Conservation (phyloP, 1,140 invertebrate genomes). For the Liolophura sinensis region DNA sequence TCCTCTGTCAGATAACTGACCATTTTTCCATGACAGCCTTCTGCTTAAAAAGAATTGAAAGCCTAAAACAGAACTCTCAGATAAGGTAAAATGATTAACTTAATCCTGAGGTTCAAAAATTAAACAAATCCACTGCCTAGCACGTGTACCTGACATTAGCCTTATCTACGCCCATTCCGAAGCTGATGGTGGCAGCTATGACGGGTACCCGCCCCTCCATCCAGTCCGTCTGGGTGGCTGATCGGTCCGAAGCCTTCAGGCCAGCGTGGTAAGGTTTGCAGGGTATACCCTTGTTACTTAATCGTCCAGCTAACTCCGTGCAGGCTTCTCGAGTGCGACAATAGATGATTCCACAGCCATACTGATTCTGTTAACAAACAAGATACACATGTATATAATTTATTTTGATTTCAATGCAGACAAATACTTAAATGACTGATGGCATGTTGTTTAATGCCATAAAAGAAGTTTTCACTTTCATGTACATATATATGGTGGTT, state of each 20-base stretch:
- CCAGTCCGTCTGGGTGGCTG: constrained; percentile 69
- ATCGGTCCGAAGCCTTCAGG: constrained; percentile 58
- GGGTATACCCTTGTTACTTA: constrained; percentile 64
- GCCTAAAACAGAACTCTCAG: too few species aligned
- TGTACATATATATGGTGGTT: too few species aligned
- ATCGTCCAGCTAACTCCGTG: constrained; percentile 64
- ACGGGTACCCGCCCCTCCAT: constrained; percentile 68
- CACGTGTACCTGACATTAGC: constrained; percentile 70
- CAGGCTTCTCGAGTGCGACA: constrained; percentile 71
- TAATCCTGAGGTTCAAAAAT: too few species aligned
- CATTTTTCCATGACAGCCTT: too few species aligned
- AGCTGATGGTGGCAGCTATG: constrained; percentile 68
- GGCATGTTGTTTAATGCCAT: neutral
- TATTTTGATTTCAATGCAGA: neutral
- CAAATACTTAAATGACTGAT: too few species aligned
- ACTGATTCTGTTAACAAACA: constrained; percentile 26
- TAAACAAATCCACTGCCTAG: too few species aligned
- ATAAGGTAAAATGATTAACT: too few species aligned
- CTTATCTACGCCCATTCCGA: constrained; percentile 80
- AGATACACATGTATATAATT: neutral
- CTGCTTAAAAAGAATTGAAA: too few species aligned
- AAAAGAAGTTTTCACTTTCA: too few species aligned
- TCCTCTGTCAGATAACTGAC: too few species aligned
- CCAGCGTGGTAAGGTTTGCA: constrained; percentile 71
- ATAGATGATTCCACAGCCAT: constrained; percentile 73